These are phyloP conservation scores for Orthonyx spaldingii DNA, from an alignment of 2,113 vertebrate species.

Conservation along the genomic window DNA sequence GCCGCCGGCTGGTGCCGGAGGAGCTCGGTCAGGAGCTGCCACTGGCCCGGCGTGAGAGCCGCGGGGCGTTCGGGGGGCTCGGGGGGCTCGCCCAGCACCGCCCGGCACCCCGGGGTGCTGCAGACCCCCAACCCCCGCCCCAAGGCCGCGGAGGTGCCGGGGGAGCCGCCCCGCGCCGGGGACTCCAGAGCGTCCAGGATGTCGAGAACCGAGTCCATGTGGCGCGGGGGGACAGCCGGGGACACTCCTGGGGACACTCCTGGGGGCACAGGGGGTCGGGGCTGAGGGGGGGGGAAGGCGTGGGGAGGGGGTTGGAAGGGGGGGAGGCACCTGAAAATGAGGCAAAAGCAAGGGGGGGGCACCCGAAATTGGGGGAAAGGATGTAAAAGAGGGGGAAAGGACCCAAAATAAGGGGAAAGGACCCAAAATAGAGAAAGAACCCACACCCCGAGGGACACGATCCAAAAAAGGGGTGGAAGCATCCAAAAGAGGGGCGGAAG, in stretches of 20 bases:
- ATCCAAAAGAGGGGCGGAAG: no score
- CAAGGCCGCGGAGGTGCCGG: background rate
- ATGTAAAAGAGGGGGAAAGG: background rate
- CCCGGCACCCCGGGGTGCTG: conserved; percentile 18
- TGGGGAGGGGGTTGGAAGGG: background rate
- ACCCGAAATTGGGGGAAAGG: background rate
- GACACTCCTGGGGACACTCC: conserved; percentile 52
- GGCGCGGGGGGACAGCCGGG: background rate
- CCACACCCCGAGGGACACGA: no score
- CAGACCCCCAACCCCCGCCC: conserved; percentile 30
- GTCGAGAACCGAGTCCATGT: conserved; percentile 73
- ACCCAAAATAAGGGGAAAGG: accelerated
- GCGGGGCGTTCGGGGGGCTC: background rate
- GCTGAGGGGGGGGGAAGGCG: background rate
- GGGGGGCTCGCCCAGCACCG: background rate
- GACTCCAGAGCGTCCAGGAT: conserved; percentile 70
- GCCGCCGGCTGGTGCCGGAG: background rate
- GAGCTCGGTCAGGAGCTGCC: conserved; percentile 23
- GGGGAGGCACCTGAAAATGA: background rate
- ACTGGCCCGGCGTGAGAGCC: background rate
- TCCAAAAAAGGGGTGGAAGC: background rate
- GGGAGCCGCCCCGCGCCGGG: background rate
- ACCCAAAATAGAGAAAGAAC: no score
- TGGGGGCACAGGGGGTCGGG: background rate
- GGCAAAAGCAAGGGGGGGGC: background rate